phyloP scores from a whole-genome alignment of 2,888 invertebrate species.

The Sphaerophoria taeniata region DNA sequence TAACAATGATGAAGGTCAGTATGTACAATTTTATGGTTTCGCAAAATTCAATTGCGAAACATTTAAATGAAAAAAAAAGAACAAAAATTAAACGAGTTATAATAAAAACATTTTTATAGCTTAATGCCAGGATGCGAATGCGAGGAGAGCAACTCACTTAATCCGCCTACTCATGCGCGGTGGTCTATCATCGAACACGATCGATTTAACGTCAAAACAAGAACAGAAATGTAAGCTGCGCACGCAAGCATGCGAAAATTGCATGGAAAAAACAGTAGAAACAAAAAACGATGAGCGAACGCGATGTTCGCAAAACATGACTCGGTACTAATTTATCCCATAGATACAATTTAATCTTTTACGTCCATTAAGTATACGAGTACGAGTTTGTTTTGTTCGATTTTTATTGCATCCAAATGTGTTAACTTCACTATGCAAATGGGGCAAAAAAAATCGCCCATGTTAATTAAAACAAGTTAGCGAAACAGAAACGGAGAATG shows the following conservation, averaged over 20 bases:
- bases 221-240: slow-evolving; percentile 13
- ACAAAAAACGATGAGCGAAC: slow-evolving; percentile 34
- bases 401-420: slow-evolving; percentile 30
- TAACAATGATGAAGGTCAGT: slow-evolving; percentile 37
- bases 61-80: slow-evolving; percentile 52
- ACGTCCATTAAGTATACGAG: slow-evolving; percentile 39
- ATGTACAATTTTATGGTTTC: neutral
- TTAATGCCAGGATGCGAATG: slow-evolving; percentile 45
- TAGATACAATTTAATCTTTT: slow-evolving; percentile 59
- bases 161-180: slow-evolving; percentile 62
- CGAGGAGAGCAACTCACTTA: slow-evolving; percentile 17
- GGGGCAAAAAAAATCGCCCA: slow-evolving; percentile 20
- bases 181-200: slow-evolving; percentile 68
- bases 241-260: slow-evolving; percentile 55
- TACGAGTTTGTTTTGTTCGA: neutral
- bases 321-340: slow-evolving; percentile 52
- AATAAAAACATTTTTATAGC: slow-evolving; percentile 37
- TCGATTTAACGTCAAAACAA: slow-evolving; percentile 58
- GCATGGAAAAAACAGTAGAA: too few species aligned
- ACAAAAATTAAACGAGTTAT: slow-evolving; percentile 10
- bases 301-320: slow-evolving; percentile 36
- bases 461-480: slow-evolving; percentile 39
- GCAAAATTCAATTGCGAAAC: slow-evolving; percentile 34
- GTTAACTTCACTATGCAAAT: slow-evolving; percentile 40
- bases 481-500: neutral